A percentile compares a stretch with the other conserved stretches of the same genome.
Conservation (phyloP, 2,113 vertebrate genomes). For the Phalacrocorax carbo region DNA sequence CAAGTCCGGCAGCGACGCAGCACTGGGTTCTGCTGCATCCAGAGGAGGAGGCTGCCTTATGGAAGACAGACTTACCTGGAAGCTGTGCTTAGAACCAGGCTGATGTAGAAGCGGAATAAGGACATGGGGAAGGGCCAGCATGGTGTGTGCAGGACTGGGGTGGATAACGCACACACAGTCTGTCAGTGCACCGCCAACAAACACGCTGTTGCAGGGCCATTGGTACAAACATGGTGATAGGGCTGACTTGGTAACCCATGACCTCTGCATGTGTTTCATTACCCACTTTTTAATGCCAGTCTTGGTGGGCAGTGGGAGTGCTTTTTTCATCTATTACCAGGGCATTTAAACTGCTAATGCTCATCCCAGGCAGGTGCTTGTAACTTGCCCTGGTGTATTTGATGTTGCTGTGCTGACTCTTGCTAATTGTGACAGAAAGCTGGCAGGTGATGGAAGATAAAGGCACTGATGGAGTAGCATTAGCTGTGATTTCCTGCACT, state of each 20-base stretch:
- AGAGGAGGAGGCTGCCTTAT: neutral
- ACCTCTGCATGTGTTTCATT: accelerated
- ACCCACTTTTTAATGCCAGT: neutral
- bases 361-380: neutral
- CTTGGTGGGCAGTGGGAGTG: neutral
- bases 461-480: neutral
- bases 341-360: neutral
- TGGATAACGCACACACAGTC: accelerated
- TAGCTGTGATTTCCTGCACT: neutral
- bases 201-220: accelerated
- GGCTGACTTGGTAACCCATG: accelerated
- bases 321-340: neutral
- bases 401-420: neutral
- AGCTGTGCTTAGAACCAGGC: neutral
- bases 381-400: neutral
- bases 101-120: neutral
- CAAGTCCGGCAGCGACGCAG: neutral
- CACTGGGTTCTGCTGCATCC: neutral
- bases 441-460: neutral
- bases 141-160: too few species aligned
- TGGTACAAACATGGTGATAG: neutral
- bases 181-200: neutral
- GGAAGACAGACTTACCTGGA: neutral
- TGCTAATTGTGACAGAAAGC: neutral
- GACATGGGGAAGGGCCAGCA: neutral